Conservation (phyloP, 1,140 invertebrate genomes). For the Meloidogyne hapla region DNA sequence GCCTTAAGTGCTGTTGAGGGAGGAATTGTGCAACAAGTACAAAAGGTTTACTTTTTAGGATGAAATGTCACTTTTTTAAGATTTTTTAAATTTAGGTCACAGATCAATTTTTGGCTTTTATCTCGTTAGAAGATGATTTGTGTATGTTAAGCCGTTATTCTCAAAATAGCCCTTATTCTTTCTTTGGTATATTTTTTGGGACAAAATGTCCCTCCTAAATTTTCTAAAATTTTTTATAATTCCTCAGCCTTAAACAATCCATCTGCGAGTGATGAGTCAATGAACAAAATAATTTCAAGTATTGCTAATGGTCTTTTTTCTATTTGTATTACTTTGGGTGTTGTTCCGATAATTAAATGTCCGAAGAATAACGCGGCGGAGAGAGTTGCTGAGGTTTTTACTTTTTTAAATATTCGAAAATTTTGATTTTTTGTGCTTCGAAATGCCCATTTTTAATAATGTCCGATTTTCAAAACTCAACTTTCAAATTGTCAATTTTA, state of each 20-base stretch:
- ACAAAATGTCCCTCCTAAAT: neutral
- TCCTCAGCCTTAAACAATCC: constrained; percentile 84
- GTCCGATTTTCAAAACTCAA: no score
- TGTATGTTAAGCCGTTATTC: constrained; percentile 74
- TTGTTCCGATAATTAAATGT: constrained; percentile 90
- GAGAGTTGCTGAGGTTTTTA: constrained; percentile 79
- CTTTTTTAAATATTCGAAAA: neutral
- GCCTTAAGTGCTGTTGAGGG: constrained; percentile 84
- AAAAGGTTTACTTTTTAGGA: constrained; percentile 72
- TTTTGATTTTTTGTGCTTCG: no score
- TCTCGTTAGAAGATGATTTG: constrained; percentile 94
- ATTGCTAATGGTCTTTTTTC: constrained; percentile 96
- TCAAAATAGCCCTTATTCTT: constrained; percentile 45
- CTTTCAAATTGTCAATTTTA: no score
- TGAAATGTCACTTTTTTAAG: neutral
- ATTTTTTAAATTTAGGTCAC: constrained; percentile 71
- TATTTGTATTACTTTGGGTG: constrained; percentile 89
- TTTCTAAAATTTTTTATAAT: neutral
- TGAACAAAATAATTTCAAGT: constrained; percentile 87
- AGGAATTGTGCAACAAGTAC: constrained; percentile 76
- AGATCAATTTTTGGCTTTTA: constrained; percentile 98
- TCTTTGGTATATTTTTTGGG: constrained; percentile 42
- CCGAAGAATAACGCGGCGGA: constrained; percentile 94
- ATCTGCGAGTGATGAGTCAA: constrained; percentile 90
- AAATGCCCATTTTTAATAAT: no score